phyloP scores from a whole-genome alignment of 2,797 vertebrate genomes.

The Gymnoscopelus braueri region DNA sequence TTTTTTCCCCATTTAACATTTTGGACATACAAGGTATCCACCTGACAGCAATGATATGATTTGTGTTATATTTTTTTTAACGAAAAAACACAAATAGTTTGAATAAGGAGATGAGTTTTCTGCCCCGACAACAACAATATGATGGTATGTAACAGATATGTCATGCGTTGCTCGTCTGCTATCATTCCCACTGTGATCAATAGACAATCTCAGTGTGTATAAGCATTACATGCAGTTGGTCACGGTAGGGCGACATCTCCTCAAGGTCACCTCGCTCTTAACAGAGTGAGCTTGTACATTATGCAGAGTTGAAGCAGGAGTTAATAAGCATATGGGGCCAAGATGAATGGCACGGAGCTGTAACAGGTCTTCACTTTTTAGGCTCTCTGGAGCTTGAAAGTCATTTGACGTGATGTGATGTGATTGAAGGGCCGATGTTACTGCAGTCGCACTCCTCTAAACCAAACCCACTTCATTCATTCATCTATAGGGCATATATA shows the following conservation, averaged over 20 bases:
- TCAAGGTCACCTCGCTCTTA: conserved; percentile 39
- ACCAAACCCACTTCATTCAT: conserved; percentile 35
- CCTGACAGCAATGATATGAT: too few relatives aligned
- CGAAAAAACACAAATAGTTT: too few relatives aligned
- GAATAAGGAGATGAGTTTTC: too few relatives aligned
- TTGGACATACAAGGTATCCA: too few relatives aligned
- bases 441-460: conserved; percentile 21
- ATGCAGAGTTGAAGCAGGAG: conserved; percentile 19
- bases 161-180: not conserved
- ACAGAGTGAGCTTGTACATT: conserved; percentile 20
- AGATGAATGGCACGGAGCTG: conserved; percentile 30
- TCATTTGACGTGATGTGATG: conserved; percentile 35
- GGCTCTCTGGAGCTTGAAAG: conserved; percentile 46
- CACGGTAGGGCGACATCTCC: conserved; percentile 25
- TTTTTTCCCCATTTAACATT: too few relatives aligned
- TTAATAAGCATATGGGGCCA: conserved; percentile 34
- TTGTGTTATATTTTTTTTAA: too few relatives aligned
- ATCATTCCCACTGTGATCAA: conserved; percentile 38
- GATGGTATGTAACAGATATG: too few relatives aligned
- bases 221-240: conserved; percentile 24
- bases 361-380: conserved; percentile 44
- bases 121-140: too few relatives aligned
- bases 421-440: conserved; percentile 51
- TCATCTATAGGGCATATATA: conserved; percentile 14
- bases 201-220: conserved; percentile 38